Percentiles rank a stretch among this genome's conserved stretches.
These are phyloP conservation scores for Meriones psammophilus DNA, from an alignment of 2,797 vertebrate species.

Conservation along the genomic window DNA sequence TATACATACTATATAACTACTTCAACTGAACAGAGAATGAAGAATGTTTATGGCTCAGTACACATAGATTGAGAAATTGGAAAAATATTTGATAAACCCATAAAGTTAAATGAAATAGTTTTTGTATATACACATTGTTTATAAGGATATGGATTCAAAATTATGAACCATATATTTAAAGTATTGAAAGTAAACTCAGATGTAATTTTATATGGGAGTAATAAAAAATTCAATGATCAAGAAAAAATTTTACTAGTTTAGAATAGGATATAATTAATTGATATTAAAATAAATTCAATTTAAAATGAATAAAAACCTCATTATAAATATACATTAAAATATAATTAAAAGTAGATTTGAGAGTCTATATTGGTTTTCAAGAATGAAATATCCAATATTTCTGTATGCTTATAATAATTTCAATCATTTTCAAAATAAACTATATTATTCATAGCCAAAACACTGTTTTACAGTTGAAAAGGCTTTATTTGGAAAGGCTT, in stretches of 20 bases:
- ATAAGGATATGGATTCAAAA: background rate
- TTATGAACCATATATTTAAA: background rate
- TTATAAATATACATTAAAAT: background rate
- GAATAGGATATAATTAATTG: background rate
- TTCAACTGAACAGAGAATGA: background rate
- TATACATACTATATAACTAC: background rate
- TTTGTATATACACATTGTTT: background rate
- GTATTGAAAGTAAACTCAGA: background rate
- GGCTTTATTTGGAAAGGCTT: background rate
- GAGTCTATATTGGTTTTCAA: background rate
- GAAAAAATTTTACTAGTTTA: background rate
- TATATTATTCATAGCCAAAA: background rate
- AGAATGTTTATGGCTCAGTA: background rate
- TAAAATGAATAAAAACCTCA: background rate
- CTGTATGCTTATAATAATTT: background rate
- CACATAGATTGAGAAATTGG: background rate
- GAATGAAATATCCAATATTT: background rate
- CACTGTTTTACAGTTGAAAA: background rate
- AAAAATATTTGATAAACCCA: background rate
- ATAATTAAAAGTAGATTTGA: background rate
- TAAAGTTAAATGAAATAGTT: background rate
- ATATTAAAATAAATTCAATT: background rate
- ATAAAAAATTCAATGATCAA: background rate
- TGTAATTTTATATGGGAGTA: background rate
- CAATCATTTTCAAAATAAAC: background rate